Evolutionary conservation across 2,888 invertebrate species (phyloP).

Genomic region (Epiblema foenella): DNA sequence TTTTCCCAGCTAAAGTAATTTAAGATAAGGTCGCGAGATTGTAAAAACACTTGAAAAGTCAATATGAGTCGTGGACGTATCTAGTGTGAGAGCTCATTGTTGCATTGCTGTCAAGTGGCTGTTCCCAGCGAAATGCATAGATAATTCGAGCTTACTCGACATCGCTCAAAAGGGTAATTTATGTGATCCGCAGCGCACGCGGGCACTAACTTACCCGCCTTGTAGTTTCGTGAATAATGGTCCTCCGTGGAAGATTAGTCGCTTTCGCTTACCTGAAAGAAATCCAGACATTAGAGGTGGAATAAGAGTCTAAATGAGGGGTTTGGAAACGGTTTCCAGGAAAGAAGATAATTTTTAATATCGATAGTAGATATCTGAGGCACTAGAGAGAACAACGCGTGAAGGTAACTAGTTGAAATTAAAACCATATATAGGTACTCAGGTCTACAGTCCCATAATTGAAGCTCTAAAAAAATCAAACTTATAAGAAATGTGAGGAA

Average conservation of each 20-base stretch:
- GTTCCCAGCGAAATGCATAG: conserved; percentile 33
- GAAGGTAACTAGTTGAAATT: too few relatives aligned
- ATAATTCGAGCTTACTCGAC: conserved; percentile 41
- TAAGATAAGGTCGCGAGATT: conserved; percentile 5
- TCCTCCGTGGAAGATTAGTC: conserved; percentile 29
- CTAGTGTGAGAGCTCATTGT: conserved; percentile 29
- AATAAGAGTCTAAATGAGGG: conserved; percentile 3
- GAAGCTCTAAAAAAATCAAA: too few relatives aligned
- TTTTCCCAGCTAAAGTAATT: conserved; percentile 1
- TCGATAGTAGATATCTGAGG: too few relatives aligned
- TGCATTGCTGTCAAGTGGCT: conserved; percentile 25
- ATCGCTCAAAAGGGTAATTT: conserved; percentile 44
- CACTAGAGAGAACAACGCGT: too few relatives aligned
- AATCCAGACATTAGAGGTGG: conserved; percentile 32
- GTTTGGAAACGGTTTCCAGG: background rate
- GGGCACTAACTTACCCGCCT: conserved; percentile 42
- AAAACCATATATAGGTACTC: too few relatives aligned
- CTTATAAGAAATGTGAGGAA: too few relatives aligned
- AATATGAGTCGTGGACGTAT: conserved; percentile 9
- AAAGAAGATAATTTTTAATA: background rate
- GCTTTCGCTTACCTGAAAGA: conserved; percentile 43
- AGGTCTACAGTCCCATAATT: too few relatives aligned
- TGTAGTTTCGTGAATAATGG: conserved; percentile 43
- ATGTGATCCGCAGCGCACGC: conserved; percentile 42
- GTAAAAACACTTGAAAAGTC: conserved; percentile 21